phyloP scores from a whole-genome alignment of 1,140 invertebrate genomes.

The Drosophila ogumai region DNA sequence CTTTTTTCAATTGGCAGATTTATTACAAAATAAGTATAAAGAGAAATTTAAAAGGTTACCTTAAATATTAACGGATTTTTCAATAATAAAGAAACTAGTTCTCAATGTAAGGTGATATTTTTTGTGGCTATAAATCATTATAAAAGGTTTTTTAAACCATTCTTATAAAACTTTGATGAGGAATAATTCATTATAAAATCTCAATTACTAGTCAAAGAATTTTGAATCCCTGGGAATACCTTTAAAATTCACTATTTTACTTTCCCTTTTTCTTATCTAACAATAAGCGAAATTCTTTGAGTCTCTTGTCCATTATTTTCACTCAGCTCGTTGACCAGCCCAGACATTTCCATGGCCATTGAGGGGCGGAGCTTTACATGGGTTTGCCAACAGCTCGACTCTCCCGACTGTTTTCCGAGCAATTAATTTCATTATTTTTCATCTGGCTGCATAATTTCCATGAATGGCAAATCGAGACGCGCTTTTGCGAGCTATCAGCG shows the following conservation, averaged over 20 bases:
- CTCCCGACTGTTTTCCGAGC: constrained; percentile 56
- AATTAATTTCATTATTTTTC: constrained; percentile 79
- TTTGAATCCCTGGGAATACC: neutral
- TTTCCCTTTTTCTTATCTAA: neutral
- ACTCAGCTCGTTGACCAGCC: constrained; percentile 14
- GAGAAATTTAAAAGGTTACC: neutral
- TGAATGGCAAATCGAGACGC: constrained; percentile 48
- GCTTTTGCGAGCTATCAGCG: constrained; percentile 53
- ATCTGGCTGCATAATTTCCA: constrained; percentile 60
- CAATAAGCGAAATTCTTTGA: constrained; percentile 7
- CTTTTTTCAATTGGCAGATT: constrained; percentile 19
- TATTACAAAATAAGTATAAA: neutral
- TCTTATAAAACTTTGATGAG: no score
- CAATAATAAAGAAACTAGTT: neutral
- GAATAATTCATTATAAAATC: neutral
- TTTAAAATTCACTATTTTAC: neutral
- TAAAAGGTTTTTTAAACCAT: neutral
- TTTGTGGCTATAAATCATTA: neutral
- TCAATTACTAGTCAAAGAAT: neutral
- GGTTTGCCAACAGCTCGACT: constrained; percentile 14
- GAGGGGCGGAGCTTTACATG: constrained; percentile 8
- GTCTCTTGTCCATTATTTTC: constrained; percentile 5
- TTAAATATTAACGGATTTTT: neutral
- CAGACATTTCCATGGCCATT: constrained; percentile 23
- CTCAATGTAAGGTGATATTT: no score